Conservation (phyloP, 2,888 invertebrate species). For the Apotomis capreana region DNA sequence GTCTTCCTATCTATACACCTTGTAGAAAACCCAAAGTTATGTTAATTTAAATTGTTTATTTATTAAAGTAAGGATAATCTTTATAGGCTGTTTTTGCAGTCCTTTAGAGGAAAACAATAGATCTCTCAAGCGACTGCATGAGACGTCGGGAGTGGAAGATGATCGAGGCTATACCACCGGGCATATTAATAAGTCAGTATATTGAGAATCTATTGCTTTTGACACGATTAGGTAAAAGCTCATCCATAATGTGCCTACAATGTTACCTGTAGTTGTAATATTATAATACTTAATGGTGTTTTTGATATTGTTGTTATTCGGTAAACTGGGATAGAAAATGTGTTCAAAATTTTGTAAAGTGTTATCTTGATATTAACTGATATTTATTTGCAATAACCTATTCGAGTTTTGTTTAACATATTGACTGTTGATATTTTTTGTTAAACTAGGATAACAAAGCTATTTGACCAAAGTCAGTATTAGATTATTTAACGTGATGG, state of each 20-base stretch:
- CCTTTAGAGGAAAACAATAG: slow-evolving; percentile 37
- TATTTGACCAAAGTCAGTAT: slow-evolving; percentile 84
- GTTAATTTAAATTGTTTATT: slow-evolving; percentile 69
- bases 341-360: slow-evolving; percentile 77
- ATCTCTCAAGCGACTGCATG: slow-evolving; percentile 42
- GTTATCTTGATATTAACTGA: slow-evolving; percentile 76
- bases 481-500: slow-evolving; percentile 77
- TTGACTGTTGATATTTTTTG: slow-evolving; percentile 81
- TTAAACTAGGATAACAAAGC: slow-evolving; percentile 82
- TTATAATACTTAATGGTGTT: slow-evolving; percentile 65
- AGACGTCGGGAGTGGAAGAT: slow-evolving; percentile 15
- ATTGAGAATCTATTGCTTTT: slow-evolving; percentile 43
- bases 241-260: slow-evolving; percentile 81
- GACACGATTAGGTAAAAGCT: slow-evolving; percentile 67
- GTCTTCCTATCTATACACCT: slow-evolving; percentile 73
- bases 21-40: slow-evolving; percentile 78
- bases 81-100: slow-evolving; percentile 43
- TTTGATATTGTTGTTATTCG: slow-evolving; percentile 61
- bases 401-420: slow-evolving; percentile 76
- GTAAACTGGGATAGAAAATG: slow-evolving; percentile 73
- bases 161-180: slow-evolving; percentile 30
- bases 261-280: slow-evolving; percentile 80
- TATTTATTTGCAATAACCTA: slow-evolving; percentile 78
- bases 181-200: slow-evolving; percentile 18
- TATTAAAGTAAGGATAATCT: slow-evolving; percentile 68